Evolutionary conservation across 2,888 invertebrate species (phyloP).

Genomic region (Stramonita haemastoma): DNA sequence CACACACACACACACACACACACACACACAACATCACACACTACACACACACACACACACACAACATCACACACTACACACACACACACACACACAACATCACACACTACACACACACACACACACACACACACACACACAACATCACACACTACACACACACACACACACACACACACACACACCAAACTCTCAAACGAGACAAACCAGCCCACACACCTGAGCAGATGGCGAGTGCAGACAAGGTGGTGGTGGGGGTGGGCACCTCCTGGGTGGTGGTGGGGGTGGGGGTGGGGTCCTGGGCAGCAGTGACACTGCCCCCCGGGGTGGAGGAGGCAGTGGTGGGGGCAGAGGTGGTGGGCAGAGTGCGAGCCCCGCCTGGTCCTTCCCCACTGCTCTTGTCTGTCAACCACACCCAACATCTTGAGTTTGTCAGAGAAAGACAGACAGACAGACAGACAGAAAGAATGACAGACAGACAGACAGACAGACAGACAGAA

Average conservation of each 20-base stretch:
- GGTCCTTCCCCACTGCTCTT: slow-evolving; percentile 38
- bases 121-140: not conserved
- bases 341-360: slow-evolving; percentile 49
- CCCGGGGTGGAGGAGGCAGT: slow-evolving; percentile 34
- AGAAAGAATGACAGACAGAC: too few species aligned
- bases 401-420: slow-evolving; percentile 11
- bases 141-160: not conserved
- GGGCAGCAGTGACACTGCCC: slow-evolving; percentile 39
- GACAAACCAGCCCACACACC: not conserved
- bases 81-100: too few species aligned
- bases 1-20: too few species aligned
- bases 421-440: not conserved
- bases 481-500: too few species aligned
- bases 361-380: slow-evolving; percentile 48
- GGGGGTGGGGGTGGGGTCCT: slow-evolving; percentile 50
- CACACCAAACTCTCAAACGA: not conserved
- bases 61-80: too few species aligned
- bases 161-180: too few species aligned
- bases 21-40: too few species aligned
- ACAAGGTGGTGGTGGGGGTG: not conserved
- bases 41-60: too few species aligned
- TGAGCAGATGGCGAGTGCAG: not conserved
- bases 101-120: too few species aligned
- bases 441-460: too few species aligned
- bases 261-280: slow-evolving; percentile 38